These are phyloP conservation scores for Lynx canadensis DNA, from an alignment of 2,113 vertebrate genomes.

Conservation along the genomic window DNA sequence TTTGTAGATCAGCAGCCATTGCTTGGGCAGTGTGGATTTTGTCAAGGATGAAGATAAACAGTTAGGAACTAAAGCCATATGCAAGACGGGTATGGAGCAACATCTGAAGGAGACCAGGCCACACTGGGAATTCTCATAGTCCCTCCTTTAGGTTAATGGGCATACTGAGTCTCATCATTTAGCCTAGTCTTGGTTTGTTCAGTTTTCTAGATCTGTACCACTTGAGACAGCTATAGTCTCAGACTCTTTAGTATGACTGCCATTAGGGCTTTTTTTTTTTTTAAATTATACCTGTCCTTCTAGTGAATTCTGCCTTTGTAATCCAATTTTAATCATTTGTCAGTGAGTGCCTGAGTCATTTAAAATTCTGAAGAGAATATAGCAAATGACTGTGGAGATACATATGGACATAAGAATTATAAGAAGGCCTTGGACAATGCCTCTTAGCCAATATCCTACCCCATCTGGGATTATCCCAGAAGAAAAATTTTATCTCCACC, in stretches of 20 bases:
- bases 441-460: background rate
- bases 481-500: background rate
- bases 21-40: background rate
- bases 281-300: background rate
- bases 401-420: background rate
- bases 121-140: background rate
- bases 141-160: background rate
- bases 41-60: background rate
- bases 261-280: background rate
- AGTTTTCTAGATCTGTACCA: background rate
- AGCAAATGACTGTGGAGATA: background rate
- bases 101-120: background rate
- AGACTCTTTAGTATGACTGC: background rate
- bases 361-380: too few relatives aligned
- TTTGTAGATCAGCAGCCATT: background rate
- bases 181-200: background rate
- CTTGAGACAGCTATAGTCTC: background rate
- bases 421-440: background rate
- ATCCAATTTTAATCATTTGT: background rate
- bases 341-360: background rate
- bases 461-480: background rate
- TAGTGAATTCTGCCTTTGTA: background rate
- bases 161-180: background rate
- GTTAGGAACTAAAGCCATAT: background rate
- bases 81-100: background rate